Evolutionary conservation across 2,888 invertebrate species (phyloP).

Genomic region (Drosophila testacea): DNA sequence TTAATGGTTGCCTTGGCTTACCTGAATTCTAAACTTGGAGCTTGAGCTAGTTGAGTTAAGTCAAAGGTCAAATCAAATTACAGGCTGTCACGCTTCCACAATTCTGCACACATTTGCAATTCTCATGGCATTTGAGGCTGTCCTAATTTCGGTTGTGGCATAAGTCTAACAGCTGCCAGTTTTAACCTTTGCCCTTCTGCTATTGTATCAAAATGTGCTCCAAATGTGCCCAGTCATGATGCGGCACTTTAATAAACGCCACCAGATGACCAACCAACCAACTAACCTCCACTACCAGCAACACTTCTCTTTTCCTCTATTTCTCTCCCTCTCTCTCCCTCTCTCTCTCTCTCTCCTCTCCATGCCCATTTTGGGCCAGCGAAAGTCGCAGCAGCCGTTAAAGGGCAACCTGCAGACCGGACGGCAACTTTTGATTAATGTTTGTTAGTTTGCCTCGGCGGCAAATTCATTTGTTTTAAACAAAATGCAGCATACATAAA

Average conservation of each 20-base stretch:
- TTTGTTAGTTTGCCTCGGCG: constrained; percentile 71
- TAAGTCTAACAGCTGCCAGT: constrained; percentile 37
- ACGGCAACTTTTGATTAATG: constrained; percentile 75
- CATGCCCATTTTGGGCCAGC: background rate
- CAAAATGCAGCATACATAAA: constrained; percentile 56
- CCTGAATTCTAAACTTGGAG: constrained; percentile 9
- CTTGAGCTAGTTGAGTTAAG: constrained; percentile 20
- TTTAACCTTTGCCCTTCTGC: constrained; percentile 65
- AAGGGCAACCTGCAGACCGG: constrained; percentile 61
- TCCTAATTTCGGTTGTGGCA: constrained; percentile 40
- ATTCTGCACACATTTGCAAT: constrained; percentile 38
- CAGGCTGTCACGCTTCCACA: constrained; percentile 59
- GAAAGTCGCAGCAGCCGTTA: constrained; percentile 30
- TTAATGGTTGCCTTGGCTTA: constrained; percentile 4
- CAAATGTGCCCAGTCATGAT: constrained; percentile 60
- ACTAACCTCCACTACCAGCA: background rate
- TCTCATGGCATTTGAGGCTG: constrained; percentile 34
- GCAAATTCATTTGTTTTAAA: constrained; percentile 77
- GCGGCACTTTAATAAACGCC: constrained; percentile 67
- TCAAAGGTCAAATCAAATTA: constrained; percentile 66
- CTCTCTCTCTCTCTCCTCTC: background rate
- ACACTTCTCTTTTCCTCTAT: background rate
- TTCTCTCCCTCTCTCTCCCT: background rate
- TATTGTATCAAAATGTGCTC: constrained; percentile 53
- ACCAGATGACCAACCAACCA: constrained; percentile 19